phyloP scores from a whole-genome alignment of 2,888 invertebrate species.

The Nomada ferruginata region DNA sequence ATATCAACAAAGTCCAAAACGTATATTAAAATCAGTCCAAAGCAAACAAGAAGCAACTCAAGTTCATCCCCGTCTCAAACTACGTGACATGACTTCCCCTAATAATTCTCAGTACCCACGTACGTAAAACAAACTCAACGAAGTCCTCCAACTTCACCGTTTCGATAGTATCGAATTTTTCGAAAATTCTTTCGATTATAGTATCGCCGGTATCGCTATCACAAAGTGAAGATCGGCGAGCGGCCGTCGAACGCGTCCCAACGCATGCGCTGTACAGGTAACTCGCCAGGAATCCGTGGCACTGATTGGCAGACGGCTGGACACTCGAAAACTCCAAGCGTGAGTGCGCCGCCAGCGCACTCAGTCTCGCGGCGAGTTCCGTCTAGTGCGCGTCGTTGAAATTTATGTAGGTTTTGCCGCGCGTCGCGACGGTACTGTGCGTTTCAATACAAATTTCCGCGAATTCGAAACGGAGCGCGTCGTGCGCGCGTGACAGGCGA shows the following conservation, averaged over 20 bases:
- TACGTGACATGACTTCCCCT: too few species aligned
- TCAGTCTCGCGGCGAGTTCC: conserved; percentile 71
- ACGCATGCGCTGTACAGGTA: conserved; percentile 48
- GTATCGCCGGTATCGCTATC: background rate
- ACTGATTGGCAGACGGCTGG: conserved; percentile 48
- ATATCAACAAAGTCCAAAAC: too few species aligned
- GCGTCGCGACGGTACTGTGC: background rate
- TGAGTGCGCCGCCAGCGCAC: conserved; percentile 37
- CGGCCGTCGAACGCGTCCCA: background rate
- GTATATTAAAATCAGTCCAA: too few species aligned
- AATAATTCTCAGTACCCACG: too few species aligned
- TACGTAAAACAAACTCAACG: too few species aligned
- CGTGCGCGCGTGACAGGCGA: conserved; percentile 31
- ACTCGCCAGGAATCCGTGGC: conserved; percentile 35
- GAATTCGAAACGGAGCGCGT: background rate
- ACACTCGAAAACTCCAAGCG: conserved; percentile 35
- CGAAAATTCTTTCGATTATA: too few species aligned
- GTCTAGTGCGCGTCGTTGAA: conserved; percentile 19
- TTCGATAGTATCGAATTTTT: too few species aligned
- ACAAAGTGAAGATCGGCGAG: conserved; percentile 27
- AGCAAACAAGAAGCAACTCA: too few species aligned
- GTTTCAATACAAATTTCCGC: conserved; percentile 16
- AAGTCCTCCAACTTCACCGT: too few species aligned
- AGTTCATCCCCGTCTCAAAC: too few species aligned
- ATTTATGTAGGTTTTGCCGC: background rate